phyloP scores from a whole-genome alignment of 2,797 vertebrate species.

The Helostoma temminkii region DNA sequence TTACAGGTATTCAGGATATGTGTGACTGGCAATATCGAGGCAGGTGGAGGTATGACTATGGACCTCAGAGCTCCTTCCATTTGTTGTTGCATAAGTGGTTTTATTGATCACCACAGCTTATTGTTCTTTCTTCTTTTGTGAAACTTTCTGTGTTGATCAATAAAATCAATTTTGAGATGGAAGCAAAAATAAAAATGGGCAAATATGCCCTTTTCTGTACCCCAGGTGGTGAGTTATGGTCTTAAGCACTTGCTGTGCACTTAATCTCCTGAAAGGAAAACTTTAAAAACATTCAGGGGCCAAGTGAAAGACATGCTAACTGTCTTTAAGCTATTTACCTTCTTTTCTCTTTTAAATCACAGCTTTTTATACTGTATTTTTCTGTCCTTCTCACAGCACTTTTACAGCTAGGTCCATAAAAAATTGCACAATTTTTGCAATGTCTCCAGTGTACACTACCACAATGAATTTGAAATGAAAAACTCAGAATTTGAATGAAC shows the following conservation, averaged over 20 bases:
- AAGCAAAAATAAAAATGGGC: conserved; percentile 4
- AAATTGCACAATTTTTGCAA: no score
- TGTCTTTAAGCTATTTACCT: conserved; percentile 1
- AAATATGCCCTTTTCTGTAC: conserved; percentile 35
- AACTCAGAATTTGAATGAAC: no score
- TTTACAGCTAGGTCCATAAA: no score
- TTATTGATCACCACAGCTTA: conserved; percentile 44
- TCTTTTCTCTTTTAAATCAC: background rate
- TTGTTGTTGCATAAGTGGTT: conserved; percentile 45
- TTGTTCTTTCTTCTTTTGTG: conserved; percentile 26
- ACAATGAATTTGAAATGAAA: no score
- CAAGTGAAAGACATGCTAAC: background rate
- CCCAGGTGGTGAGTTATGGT: conserved; percentile 33
- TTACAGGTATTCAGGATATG: conserved; percentile 16
- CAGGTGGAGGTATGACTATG: conserved; percentile 20
- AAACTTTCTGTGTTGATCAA: conserved; percentile 37
- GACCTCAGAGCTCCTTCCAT: conserved; percentile 40
- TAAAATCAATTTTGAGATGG: conserved; percentile 48
- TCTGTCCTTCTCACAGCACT: conserved; percentile 48
- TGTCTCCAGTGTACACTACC: no score
- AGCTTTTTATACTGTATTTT: conserved; percentile 1
- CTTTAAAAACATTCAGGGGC: conserved; percentile 20
- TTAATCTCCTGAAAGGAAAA: conserved; percentile 20
- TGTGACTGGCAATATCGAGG: conserved; percentile 16
- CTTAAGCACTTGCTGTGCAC: conserved; percentile 1